Percentiles rank a stretch among this genome's conserved stretches.
Conservation (phyloP, 2,113 vertebrate genomes). For the Bufo gargarizans region DNA sequence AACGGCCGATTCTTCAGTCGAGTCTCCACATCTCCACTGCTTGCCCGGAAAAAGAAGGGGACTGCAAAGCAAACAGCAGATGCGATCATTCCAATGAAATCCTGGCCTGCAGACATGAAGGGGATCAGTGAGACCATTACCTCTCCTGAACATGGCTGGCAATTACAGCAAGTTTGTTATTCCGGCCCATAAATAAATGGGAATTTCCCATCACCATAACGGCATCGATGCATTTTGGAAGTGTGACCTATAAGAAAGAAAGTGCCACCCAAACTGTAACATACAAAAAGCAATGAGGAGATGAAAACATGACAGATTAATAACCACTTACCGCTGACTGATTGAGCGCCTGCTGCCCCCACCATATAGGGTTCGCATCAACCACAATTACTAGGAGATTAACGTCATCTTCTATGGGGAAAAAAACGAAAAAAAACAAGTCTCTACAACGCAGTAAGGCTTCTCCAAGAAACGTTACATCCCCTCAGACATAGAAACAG, state of each 20-base stretch:
- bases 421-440: neutral
- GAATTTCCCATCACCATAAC: conserved; percentile 93
- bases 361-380: conserved; percentile 96
- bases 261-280: neutral
- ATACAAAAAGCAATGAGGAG: neutral
- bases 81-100: neutral
- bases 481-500: no score
- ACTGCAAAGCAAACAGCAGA: conserved; percentile 67
- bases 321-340: conserved; percentile 79
- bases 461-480: no score
- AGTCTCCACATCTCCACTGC: conserved; percentile 78
- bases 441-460: no score
- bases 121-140: conserved; percentile 64
- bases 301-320: neutral
- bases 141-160: conserved; percentile 94
- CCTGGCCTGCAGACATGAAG: neutral
- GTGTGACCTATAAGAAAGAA: conserved; percentile 77
- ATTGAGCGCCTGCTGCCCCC: conserved; percentile 87
- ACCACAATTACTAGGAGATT: conserved; percentile 87
- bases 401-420: conserved; percentile 85
- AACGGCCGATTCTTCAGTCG: conserved; percentile 54
- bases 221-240: conserved; percentile 91
- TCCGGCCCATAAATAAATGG: conserved; percentile 87
- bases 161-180: conserved; percentile 89
- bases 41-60: conserved; percentile 91